phyloP scores from a whole-genome alignment of 2,797 vertebrate genomes.

The Delichon dasypus region DNA sequence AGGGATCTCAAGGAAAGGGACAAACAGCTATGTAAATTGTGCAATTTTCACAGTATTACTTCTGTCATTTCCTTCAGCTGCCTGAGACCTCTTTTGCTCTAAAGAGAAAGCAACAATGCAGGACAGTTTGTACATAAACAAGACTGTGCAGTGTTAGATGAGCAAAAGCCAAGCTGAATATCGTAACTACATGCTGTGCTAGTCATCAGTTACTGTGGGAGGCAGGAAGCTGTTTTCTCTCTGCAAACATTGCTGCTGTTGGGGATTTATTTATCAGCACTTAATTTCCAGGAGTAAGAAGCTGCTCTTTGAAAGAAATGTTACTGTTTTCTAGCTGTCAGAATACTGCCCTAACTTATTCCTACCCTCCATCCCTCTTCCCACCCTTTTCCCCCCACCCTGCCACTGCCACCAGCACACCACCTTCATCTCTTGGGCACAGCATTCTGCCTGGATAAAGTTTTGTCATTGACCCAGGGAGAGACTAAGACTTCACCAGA shows the following conservation, averaged over 20 bases:
- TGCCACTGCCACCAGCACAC: background rate
- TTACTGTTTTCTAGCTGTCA: background rate
- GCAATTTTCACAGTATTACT: slow-evolving; percentile 47
- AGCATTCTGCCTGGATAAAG: background rate
- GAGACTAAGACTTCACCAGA: background rate
- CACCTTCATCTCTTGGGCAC: background rate
- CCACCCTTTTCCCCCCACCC: too few relatives aligned
- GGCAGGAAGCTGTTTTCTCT: background rate
- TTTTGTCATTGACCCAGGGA: background rate
- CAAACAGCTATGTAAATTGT: slow-evolving; percentile 51
- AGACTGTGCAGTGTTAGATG: background rate
- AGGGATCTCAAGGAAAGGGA: slow-evolving; percentile 29
- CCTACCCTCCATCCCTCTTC: accelerated
- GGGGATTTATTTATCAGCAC: slow-evolving; percentile 26
- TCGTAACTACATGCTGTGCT: slow-evolving; percentile 22
- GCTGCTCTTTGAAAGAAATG: background rate
- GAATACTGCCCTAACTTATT: background rate
- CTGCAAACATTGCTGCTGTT: background rate
- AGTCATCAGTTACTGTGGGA: slow-evolving; percentile 30
- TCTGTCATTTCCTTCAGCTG: background rate
- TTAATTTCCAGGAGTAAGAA: background rate
- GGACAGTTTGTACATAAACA: slow-evolving; percentile 59
- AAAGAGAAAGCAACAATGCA: slow-evolving; percentile 24
- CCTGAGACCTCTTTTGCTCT: background rate
- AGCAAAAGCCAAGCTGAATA: slow-evolving; percentile 23